Percentiles rank a stretch among this genome's conserved stretches.
These are phyloP conservation scores for Anthoptus insignis DNA, from an alignment of 2,888 invertebrate genomes.

Conservation along the genomic window DNA sequence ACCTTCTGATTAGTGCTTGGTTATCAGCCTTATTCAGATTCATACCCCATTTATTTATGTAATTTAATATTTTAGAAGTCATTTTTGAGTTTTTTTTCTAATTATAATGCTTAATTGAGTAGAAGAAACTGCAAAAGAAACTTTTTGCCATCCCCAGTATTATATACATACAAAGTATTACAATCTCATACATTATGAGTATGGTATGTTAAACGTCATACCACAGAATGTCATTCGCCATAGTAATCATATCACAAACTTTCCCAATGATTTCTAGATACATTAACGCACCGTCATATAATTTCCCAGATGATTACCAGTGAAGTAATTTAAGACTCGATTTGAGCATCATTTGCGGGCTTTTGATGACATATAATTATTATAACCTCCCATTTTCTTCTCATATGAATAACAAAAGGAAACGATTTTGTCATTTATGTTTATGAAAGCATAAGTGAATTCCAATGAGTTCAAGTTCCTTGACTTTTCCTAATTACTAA, in stretches of 20 bases:
- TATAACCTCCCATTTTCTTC: slow-evolving; percentile 16
- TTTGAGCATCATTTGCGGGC: slow-evolving; percentile 25
- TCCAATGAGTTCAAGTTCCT: no score
- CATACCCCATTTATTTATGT: no score
- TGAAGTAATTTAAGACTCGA: slow-evolving; percentile 30
- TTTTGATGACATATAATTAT: slow-evolving; percentile 33
- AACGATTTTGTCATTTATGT: not conserved
- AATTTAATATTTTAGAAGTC: no score
- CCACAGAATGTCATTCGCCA: slow-evolving; percentile 24
- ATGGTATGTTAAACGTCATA: slow-evolving; percentile 21
- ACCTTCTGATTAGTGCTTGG: no score
- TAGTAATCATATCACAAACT: slow-evolving; percentile 35
- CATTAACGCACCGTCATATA: slow-evolving; percentile 30
- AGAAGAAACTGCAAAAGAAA: no score
- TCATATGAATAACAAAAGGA: not conserved
- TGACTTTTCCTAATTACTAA: not conserved
- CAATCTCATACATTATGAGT: no score
- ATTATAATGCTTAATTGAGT: no score
- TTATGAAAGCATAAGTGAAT: not conserved
- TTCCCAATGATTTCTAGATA: slow-evolving; percentile 36
- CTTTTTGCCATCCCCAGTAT: no score
- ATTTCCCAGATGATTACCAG: slow-evolving; percentile 35
- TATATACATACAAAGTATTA: no score
- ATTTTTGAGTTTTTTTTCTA: no score
- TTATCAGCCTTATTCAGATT: no score